phyloP scores from a whole-genome alignment of 2,888 invertebrate genomes.

The Pristionchus japonicus region DNA sequence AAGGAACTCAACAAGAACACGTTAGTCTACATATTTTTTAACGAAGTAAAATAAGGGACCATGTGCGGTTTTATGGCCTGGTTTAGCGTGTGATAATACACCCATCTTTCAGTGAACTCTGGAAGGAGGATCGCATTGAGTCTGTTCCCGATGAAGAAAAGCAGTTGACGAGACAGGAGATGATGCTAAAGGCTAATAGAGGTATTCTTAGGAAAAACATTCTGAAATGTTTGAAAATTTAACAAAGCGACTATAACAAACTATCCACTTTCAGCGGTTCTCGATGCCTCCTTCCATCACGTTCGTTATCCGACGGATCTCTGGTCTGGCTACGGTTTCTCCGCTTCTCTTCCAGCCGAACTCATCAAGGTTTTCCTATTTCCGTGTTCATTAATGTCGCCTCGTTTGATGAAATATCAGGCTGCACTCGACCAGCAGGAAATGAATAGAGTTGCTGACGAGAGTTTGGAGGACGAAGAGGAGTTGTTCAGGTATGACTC shows the following conservation, averaged over 20 bases:
- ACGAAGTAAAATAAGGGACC: neutral
- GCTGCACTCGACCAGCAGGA: conserved; percentile 36
- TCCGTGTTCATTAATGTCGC: neutral
- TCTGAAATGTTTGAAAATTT: too few relatives aligned
- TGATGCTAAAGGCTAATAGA: conserved; percentile 27
- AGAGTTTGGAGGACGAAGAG: neutral
- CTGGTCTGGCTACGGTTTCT: conserved; percentile 71
- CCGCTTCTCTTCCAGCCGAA: conserved; percentile 72
- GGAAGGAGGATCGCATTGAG: conserved; percentile 45
- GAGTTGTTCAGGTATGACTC: conserved; percentile 1
- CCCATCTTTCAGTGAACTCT: neutral
- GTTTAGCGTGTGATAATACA: too few relatives aligned
- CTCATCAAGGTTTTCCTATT: conserved; percentile 57
- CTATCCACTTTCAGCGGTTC: conserved; percentile 4
- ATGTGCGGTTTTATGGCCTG: too few relatives aligned
- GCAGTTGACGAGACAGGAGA: neutral
- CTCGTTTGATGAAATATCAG: conserved; percentile 9
- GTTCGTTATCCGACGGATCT: conserved; percentile 65
- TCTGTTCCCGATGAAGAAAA: neutral
- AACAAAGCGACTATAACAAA: too few relatives aligned
- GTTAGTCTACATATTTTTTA: conserved; percentile 14
- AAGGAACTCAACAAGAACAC: conserved; percentile 64
- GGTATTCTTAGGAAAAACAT: neutral
- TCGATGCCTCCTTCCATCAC: conserved; percentile 44
- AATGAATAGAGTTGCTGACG: neutral